Conservation (phyloP, 2,888 invertebrate genomes). For the Tortricodes alternella region DNA sequence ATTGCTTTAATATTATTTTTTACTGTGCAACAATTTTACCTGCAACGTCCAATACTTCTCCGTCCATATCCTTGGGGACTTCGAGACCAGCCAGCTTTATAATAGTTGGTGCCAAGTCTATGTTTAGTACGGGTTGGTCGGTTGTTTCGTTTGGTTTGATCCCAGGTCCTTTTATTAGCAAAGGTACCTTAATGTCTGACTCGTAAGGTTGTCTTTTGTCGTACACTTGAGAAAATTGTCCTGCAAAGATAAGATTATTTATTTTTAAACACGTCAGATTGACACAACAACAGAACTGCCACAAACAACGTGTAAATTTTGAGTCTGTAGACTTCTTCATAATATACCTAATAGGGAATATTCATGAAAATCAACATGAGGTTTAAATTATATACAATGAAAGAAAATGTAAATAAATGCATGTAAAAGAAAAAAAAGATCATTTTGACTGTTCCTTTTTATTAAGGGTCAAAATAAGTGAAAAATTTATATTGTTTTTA, state of each 20-base stretch:
- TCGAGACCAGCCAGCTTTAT: constrained; percentile 86
- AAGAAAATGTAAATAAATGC: too few species aligned
- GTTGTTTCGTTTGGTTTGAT: constrained; percentile 75
- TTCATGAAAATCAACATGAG: too few species aligned
- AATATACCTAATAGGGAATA: too few species aligned
- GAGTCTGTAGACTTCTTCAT: too few species aligned
- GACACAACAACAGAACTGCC: too few species aligned
- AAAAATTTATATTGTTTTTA: too few species aligned
- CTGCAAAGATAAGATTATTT: constrained; percentile 63
- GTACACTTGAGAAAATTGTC: constrained; percentile 93
- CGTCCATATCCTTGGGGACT: constrained; percentile 84
- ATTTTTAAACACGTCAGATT: not conserved
- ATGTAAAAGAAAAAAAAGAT: too few species aligned
- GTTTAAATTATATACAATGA: too few species aligned
- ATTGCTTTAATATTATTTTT: too few species aligned
- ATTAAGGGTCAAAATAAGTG: too few species aligned
- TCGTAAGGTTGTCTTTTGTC: constrained; percentile 97
- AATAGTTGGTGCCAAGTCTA: constrained; percentile 94
- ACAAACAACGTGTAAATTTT: too few species aligned
- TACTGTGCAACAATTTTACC: not conserved
- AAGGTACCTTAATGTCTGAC: constrained; percentile 92
- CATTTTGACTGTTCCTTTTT: too few species aligned
- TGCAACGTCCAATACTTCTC: constrained; percentile 58
- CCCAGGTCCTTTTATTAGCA: constrained; percentile 90
- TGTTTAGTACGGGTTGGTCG: constrained; percentile 85